Base-by-base conservation (phyloP, 2,888 invertebrate species). In the Itoplectis maculator region DNA sequence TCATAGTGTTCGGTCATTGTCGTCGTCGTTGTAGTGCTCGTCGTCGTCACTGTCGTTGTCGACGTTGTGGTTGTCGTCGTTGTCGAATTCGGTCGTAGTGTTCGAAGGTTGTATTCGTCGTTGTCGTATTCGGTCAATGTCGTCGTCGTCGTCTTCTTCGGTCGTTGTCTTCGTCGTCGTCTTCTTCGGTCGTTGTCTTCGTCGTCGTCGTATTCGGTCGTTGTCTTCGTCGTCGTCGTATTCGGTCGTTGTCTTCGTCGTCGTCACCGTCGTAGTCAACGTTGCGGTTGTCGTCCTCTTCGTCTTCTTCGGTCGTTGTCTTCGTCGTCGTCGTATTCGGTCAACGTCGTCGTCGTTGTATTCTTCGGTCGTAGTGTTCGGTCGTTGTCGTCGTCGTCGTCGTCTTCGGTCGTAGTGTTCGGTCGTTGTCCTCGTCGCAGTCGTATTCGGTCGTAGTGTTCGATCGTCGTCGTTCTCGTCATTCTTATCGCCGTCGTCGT, bases 1-100 rank as follows among this genome's bases (percentile, higher is more conserved):
- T 47, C 47, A n/a, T 47, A 5, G 47, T 47, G n/a, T 5, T n/a
- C n/a, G 47, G 47, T 47, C n/a, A n/a, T 47, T n/a, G 47, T 47
- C n/a, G 47, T 47, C 47, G 11, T 47, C 47, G 47, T 47, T 47
- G 47, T 47, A 13, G 47, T 47, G 5, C n/a, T 47, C 47, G 47
- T 47, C n/a, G 47, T 47, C n/a, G 47, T 47, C 47, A n/a, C n/a
- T n/a, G 47, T 47, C 47, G 47, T 47, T n/a, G 47, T 47, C 47
- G 47, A n/a, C 5, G 47, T 47, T n/a, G 47, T 47, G 0, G 47
- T 47, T n/a, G 47, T 47, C n/a, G 47, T 47, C 47, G 47, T 47
- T n/a, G 47, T 47, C n/a, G 47, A n/a, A 5, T 13, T 47, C n/a
- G 47, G 29, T 29, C 29, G 29, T 29, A 29, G 29, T 47, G 5